phyloP scores from a whole-genome alignment of 2,888 invertebrate genomes.

The Drosophila kambysellisi region DNA sequence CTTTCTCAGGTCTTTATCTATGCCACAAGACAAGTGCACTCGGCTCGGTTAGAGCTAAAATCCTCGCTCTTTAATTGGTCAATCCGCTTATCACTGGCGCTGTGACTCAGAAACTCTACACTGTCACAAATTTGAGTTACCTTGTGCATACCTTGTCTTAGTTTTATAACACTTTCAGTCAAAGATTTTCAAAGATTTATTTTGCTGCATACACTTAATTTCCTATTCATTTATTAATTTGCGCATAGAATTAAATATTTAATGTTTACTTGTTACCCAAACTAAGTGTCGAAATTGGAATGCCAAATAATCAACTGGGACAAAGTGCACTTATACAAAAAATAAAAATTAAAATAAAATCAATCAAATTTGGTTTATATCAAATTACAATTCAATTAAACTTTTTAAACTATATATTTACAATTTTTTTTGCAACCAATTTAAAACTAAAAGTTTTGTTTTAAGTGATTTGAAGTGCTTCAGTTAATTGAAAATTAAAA shows the following conservation, averaged over 20 bases:
- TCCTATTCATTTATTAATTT: too few species aligned
- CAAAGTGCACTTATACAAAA: background rate
- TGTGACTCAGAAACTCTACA: constrained; percentile 23
- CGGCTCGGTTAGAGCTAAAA: constrained; percentile 15
- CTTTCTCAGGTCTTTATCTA: constrained; percentile 50
- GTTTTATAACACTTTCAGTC: background rate
- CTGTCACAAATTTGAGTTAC: background rate
- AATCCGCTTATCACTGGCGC: constrained; percentile 36
- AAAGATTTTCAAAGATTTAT: background rate
- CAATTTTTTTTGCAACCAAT: too few species aligned
- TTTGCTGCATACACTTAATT: background rate
- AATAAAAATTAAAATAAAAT: too few species aligned
- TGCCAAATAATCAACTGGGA: background rate
- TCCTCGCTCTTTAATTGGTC: constrained; percentile 37
- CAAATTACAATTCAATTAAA: too few species aligned
- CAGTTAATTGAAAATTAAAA: too few species aligned
- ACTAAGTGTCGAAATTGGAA: background rate
- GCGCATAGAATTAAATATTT: background rate
- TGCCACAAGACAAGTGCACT: constrained; percentile 35
- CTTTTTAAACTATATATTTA: too few species aligned
- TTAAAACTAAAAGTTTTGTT: too few species aligned
- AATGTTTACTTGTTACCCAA: background rate
- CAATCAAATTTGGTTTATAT: too few species aligned
- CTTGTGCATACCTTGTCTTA: background rate
- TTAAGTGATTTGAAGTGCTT: too few species aligned